phyloP scores from a whole-genome alignment of 2,113 vertebrate species.

The Aegithalos caudatus region DNA sequence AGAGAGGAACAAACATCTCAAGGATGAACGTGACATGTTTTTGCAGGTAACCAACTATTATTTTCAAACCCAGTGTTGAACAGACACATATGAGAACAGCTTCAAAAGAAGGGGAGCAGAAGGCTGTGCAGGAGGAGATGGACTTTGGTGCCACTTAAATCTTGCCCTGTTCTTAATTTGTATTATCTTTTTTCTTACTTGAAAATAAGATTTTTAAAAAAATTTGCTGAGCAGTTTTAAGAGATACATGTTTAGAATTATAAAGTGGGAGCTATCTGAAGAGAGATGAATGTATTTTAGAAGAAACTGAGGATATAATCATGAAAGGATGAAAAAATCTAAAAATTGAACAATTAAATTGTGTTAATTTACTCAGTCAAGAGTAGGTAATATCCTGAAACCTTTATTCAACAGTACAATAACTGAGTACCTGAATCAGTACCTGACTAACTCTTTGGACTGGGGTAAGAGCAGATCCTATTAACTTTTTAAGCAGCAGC shows the following conservation, averaged over 20 bases:
- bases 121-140: background rate
- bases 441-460: background rate
- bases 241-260: background rate
- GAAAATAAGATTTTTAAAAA: background rate
- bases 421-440: background rate
- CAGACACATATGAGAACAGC: background rate
- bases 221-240: background rate
- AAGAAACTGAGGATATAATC: background rate
- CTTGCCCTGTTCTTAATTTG: background rate
- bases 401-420: background rate
- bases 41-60: slow-evolving; percentile 66
- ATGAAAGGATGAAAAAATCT: background rate
- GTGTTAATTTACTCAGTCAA: background rate
- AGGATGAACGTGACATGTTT: slow-evolving; percentile 83
- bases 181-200: background rate
- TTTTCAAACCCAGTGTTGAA: background rate
- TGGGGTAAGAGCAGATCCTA: background rate
- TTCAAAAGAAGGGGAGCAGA: background rate
- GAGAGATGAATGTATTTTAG: background rate
- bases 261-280: background rate
- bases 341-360: background rate
- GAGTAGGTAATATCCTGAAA: background rate
- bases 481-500: background rate
- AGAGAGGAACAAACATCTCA: slow-evolving; percentile 93
- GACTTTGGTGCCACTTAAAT: background rate